Base-by-base conservation (phyloP, 2,797 vertebrate species). In the Synaphobranchus kaupii region DNA sequence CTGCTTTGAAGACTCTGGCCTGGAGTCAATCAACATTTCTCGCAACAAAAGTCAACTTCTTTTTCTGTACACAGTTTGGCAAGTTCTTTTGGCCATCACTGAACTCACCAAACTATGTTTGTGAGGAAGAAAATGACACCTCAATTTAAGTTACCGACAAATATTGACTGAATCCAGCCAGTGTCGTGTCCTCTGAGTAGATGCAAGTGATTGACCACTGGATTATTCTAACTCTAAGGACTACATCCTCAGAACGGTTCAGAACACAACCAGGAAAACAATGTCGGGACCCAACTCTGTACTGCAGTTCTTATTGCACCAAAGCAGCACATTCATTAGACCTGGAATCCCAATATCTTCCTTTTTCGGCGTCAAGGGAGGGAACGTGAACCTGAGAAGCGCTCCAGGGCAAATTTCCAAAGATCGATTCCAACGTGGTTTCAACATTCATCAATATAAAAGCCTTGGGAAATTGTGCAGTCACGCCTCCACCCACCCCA, bases 11-110 rank as follows among this genome's bases (percentile, higher is more conserved):
- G 76, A 87, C 63, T 88, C 28, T 4, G 68, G 87, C 34, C 66
- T 58, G 54, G n/a, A 7, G 4, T 76, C 85, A 87, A 90, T 87
- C 89, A 39, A 85, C 87, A 88, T 78, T 44, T 44, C 3, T 78
- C 25, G 8, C 63, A 28, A 28, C 22, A 56, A 56, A 56, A n/a
- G 63, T 25, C 63, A 73, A 73, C 34, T 31, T 73, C 9, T 15
- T 39, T 73, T 73, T 39, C 68, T 13, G 10, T 17, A 39, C 31
- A 76, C 73, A 78, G 68, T 6, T 34, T 31, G 28, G 31, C 34
- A 78, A 44, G 73, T 34, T 73, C 12, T 20, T 78, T 78, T 78
- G 17, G 5, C 15, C 7, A 78, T 78, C 1, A 2, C 39, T 39
- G 39, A 39, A 39, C 39, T 39, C 39, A 39, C 39, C 39, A 39